Base-by-base conservation (phyloP, 2,113 vertebrate genomes). In the Syngnathus scovelli region DNA sequence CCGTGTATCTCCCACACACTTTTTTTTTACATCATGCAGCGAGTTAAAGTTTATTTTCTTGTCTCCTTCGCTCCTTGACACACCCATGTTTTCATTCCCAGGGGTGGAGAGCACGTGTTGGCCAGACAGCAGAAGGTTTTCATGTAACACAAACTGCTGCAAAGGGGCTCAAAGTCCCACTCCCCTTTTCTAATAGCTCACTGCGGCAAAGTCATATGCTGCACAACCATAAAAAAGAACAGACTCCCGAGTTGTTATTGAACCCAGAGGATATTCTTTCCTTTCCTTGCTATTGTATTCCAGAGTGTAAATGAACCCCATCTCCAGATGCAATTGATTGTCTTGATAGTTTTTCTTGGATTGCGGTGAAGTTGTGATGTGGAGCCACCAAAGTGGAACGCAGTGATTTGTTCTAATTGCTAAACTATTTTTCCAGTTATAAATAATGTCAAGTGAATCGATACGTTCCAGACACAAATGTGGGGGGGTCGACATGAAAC, bases 1-100 rank as follows among this genome's bases (percentile, higher is more conserved):
- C 60, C 33, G 19, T 66, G 54, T 39, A 6, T 75, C 66, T 2
- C 27, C 27, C 52, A 60, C 58, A 61, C 65, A 55, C 52, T 33
- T 15, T 61, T 36, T 52, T 51, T 21, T n/a, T 39, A 16, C 13
- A 62, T 66, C 27, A 52, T 36, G 41, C 61, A 44, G 11, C 7
- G 37, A 44, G 27, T 58, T 58, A 58, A 2, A 1, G 10, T 80
- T 81, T 63, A 67, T 72, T 66, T 51, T 66, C 64, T 23, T n/a
- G 27, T 36, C 37, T 74, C 74, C 73, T 73, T 75, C 64, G 48
- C 43, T 72, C 58, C 70, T 3, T 71, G 66, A 76, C 86, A 88
- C 80, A 75, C 80, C 78, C 84, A 73, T 89, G 86, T 88, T 89
- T 90, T 87, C 74, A 64, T 87, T 82, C 69, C 75, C 78, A 76